phyloP scores from a whole-genome alignment of 2,888 invertebrate species.

The Dolichomitus sp. region DNA sequence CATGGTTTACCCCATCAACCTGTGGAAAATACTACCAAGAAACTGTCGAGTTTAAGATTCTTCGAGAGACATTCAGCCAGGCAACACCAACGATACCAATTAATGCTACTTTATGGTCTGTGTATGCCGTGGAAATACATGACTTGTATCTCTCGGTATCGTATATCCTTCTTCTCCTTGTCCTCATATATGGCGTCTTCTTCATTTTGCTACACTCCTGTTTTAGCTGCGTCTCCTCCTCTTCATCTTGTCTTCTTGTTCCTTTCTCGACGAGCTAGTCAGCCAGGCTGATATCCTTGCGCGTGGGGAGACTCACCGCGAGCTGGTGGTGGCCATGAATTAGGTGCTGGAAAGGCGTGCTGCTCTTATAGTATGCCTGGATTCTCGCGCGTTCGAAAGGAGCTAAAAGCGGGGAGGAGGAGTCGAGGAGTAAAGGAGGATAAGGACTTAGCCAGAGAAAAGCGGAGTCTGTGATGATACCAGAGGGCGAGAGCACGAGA shows the following conservation, averaged over 20 bases:
- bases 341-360: slow-evolving; percentile 57
- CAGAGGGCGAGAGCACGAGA: slow-evolving; percentile 48
- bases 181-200: slow-evolving; percentile 10
- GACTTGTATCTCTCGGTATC: slow-evolving; percentile 24
- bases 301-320: slow-evolving; percentile 38
- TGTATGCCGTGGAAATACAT: slow-evolving; percentile 16
- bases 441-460: slow-evolving; percentile 61
- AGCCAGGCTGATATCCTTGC: slow-evolving; percentile 54
- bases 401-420: slow-evolving; percentile 48
- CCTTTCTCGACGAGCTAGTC: slow-evolving; percentile 51
- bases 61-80: slow-evolving; percentile 12
- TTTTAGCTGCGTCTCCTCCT: slow-evolving; percentile 3
- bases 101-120: slow-evolving; percentile 43
- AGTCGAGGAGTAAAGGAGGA: slow-evolving; percentile 60
- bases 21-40: not conserved
- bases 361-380: slow-evolving; percentile 16
- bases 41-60: slow-evolving; percentile 5
- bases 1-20: not conserved
- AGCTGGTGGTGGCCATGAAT: slow-evolving; percentile 61
- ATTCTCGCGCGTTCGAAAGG: slow-evolving; percentile 44
- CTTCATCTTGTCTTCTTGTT: not conserved
- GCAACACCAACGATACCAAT: slow-evolving; percentile 23
- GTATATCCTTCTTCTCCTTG: slow-evolving; percentile 25
- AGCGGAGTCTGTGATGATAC: slow-evolving; percentile 50
- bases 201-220: slow-evolving; percentile 50